Evolutionary conservation across 2,797 vertebrate genomes (phyloP).

Genomic region (Enteromius treurensis): DNA sequence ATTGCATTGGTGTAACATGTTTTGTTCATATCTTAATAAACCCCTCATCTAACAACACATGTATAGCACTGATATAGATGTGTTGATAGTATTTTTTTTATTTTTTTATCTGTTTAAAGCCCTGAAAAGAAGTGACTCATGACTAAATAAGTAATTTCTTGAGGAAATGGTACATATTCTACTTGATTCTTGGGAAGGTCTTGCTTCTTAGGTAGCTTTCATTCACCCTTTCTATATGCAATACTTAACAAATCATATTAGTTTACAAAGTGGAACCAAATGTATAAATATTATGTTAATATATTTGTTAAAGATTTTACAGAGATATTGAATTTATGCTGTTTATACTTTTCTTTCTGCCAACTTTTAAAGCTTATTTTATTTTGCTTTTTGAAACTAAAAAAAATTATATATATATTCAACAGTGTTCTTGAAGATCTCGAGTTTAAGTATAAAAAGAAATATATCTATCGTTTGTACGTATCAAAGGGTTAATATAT

Average conservation of each 20-base stretch:
- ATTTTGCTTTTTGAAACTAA: conserved; percentile 82
- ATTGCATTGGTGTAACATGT: conserved; percentile 53
- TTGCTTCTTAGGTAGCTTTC: conserved; percentile 80
- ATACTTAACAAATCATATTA: conserved; percentile 86
- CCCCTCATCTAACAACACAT: conserved; percentile 9
- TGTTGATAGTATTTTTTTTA: conserved; percentile 60
- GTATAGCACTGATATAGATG: conserved; percentile 65
- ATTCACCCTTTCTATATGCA: conserved; percentile 85
- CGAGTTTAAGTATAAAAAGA: not conserved
- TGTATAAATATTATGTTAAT: conserved; percentile 82
- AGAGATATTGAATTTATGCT: conserved; percentile 80
- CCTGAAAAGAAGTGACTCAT: conserved; percentile 61
- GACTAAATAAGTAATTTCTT: conserved; percentile 61
- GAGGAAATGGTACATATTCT: conserved; percentile 47
- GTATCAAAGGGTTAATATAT: conserved; percentile 42
- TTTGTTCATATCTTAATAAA: conserved; percentile 52
- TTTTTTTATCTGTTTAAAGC: conserved; percentile 28
- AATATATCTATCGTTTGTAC: conserved; percentile 35
- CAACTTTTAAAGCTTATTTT: conserved; percentile 80
- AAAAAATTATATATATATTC: conserved; percentile 66
- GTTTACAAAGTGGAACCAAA: conserved; percentile 98
- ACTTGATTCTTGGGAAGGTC: conserved; percentile 63
- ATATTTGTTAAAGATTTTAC: conserved; percentile 80
- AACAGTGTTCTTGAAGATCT: conserved; percentile 53
- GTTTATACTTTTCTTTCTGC: conserved; percentile 85